Percentiles rank a stretch among this genome's conserved stretches.
Evolutionary conservation across 2,888 invertebrate genomes (phyloP).

Genomic region (Drosophila birchii): DNA sequence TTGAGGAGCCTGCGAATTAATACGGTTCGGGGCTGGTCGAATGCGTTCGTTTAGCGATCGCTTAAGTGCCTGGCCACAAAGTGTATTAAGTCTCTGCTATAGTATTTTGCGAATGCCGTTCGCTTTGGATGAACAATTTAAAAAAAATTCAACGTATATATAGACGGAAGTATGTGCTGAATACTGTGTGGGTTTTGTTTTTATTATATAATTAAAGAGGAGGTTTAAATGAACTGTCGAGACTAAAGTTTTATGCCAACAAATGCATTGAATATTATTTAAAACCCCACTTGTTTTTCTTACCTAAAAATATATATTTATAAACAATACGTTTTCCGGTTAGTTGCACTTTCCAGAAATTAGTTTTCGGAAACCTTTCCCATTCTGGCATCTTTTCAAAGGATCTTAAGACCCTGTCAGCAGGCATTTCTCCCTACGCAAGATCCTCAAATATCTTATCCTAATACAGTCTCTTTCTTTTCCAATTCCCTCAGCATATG

Average conservation of each 20-base stretch:
- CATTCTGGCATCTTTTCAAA: constrained; percentile 10
- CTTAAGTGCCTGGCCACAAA: constrained; percentile 31
- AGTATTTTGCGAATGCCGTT: constrained; percentile 10
- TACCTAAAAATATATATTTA: not conserved
- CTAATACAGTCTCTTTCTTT: constrained; percentile 26
- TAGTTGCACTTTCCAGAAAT: not conserved
- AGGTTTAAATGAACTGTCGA: not conserved
- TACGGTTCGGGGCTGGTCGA: constrained; percentile 45
- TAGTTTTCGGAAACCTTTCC: constrained; percentile 1
- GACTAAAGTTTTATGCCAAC: not conserved
- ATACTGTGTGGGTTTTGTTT: constrained; percentile 9
- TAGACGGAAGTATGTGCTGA: constrained; percentile 31
- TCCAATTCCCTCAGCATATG: constrained; percentile 31
- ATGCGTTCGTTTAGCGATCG: constrained; percentile 48
- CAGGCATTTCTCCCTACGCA: not conserved
- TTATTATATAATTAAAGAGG: constrained; percentile 1
- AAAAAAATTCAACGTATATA: not conserved
- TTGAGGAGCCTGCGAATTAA: constrained; percentile 28
- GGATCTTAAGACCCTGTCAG: constrained; percentile 31
- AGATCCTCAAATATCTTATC: constrained; percentile 31
- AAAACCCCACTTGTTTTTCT: not conserved
- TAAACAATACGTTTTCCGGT: not conserved
- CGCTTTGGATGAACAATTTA: constrained; percentile 6
- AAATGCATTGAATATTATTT: not conserved
- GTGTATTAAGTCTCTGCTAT: constrained; percentile 4